phyloP scores from a whole-genome alignment of 1,140 invertebrate genomes.

The Drosophila pandora region DNA sequence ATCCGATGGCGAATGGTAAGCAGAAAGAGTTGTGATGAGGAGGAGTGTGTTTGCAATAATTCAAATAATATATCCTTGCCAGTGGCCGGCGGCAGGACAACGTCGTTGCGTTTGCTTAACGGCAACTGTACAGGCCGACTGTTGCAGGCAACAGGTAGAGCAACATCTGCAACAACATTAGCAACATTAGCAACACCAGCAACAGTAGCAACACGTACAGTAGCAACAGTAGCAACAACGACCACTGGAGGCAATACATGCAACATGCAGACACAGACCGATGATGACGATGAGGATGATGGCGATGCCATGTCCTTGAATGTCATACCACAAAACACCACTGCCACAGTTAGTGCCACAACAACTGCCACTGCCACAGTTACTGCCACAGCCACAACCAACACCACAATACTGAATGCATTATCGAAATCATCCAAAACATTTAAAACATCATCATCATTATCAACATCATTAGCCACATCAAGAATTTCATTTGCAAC shows the following conservation, averaged over 20 bases:
- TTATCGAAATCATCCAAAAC: slow-evolving; percentile 5
- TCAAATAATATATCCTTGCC: slow-evolving; percentile 11
- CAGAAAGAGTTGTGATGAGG: slow-evolving; percentile 63
- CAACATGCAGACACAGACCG: slow-evolving; percentile 75
- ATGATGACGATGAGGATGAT: slow-evolving; percentile 43
- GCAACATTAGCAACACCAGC: neutral
- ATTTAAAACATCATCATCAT: slow-evolving; percentile 10
- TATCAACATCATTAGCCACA: slow-evolving; percentile 24
- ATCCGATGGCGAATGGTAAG: slow-evolving; percentile 65
- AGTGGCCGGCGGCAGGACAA: neutral
- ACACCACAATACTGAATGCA: slow-evolving; percentile 18
- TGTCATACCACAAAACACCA: neutral
- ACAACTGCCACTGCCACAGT: neutral
- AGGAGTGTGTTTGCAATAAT: slow-evolving; percentile 47
- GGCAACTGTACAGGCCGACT: slow-evolving; percentile 48
- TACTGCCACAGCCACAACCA: neutral
- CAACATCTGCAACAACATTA: slow-evolving; percentile 20
- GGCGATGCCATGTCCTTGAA: slow-evolving; percentile 38
- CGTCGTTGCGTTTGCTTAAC: slow-evolving; percentile 52
- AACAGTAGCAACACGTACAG: slow-evolving; percentile 5
- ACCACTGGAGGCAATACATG: slow-evolving; percentile 38
- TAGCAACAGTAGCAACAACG: neutral
- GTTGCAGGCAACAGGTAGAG: slow-evolving; percentile 14
- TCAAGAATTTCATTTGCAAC: slow-evolving; percentile 47
- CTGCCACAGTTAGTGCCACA: slow-evolving; percentile 3